phyloP scores from a whole-genome alignment of 2,888 invertebrate genomes.

The Leucozona laternaria region DNA sequence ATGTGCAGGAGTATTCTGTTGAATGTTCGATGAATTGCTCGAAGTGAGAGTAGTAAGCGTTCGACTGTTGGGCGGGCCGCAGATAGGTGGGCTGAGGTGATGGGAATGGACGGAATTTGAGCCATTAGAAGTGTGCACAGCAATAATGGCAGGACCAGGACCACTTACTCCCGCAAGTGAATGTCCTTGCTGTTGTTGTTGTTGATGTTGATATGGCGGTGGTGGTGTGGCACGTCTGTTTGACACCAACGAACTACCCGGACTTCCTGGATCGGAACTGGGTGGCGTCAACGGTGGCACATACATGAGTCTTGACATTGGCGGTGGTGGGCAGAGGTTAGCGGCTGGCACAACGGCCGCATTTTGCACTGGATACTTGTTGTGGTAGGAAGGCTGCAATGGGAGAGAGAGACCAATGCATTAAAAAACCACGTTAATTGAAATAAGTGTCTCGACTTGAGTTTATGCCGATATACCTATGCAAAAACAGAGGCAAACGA shows the following conservation, averaged over 20 bases:
- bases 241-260: constrained; percentile 89
- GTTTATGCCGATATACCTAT: no score
- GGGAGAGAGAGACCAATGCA: constrained; percentile 17
- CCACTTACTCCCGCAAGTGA: constrained; percentile 79
- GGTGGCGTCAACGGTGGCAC: constrained; percentile 94
- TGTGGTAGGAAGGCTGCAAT: constrained; percentile 80
- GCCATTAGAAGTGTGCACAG: constrained; percentile 76
- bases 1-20: constrained; percentile 80
- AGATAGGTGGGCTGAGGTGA: constrained; percentile 77
- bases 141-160: constrained; percentile 80
- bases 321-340: constrained; percentile 72
- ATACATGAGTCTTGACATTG: constrained; percentile 87
- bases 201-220: constrained; percentile 81
- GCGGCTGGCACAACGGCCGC: constrained; percentile 63
- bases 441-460: constrained; percentile 24
- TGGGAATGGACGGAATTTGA: constrained; percentile 65
- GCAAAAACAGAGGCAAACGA: constrained; percentile 65
- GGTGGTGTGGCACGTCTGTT: constrained; percentile 83
- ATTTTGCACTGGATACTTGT: constrained; percentile 78
- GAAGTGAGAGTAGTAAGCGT: constrained; percentile 78
- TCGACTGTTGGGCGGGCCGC: constrained; percentile 72
- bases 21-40: constrained; percentile 70
- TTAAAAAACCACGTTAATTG: constrained; percentile 18
- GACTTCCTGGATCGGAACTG: constrained; percentile 94
- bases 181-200: constrained; percentile 78